Evolutionary conservation across 2,888 invertebrate species (phyloP).

Genomic region (Caenorhabditis wallacei): DNA sequence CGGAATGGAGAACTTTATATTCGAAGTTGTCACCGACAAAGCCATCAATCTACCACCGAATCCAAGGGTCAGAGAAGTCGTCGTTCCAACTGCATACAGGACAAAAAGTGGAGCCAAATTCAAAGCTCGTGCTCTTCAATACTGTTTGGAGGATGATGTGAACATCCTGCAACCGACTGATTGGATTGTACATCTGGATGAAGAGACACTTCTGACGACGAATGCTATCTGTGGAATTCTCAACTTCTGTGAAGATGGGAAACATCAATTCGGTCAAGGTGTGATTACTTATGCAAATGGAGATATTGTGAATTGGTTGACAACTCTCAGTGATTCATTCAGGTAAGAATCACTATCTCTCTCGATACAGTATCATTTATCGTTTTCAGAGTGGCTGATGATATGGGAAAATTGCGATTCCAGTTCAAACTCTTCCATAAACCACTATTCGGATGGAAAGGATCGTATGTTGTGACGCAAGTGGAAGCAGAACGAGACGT

Average conservation of each 20-base stretch:
- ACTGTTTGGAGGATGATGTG: constrained; percentile 93
- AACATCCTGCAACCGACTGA: constrained; percentile 87
- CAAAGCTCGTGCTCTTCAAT: constrained; percentile 95
- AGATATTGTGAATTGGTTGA: constrained; percentile 95
- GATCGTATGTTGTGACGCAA: constrained; percentile 97
- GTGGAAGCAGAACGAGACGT: constrained; percentile 93
- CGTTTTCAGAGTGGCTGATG: constrained; percentile 95
- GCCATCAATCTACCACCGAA: constrained; percentile 85
- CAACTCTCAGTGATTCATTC: constrained; percentile 93
- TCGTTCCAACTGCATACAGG: constrained; percentile 87
- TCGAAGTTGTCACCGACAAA: constrained; percentile 92
- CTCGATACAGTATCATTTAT: too few species aligned
- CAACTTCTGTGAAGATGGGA: constrained; percentile 95
- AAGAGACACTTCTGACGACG: constrained; percentile 95
- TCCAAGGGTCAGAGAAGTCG: constrained; percentile 89
- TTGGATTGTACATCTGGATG: constrained; percentile 95
- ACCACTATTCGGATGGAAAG: constrained; percentile 97
- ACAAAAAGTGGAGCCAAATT: constrained; percentile 95
- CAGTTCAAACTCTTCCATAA: constrained; percentile 95
- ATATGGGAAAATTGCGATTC: constrained; percentile 95
- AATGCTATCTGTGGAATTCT: constrained; percentile 89
- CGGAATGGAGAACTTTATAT: constrained; percentile 94
- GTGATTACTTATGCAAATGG: constrained; percentile 91
- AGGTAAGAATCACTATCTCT: constrained; percentile 71
- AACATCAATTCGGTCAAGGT: constrained; percentile 95